These are phyloP conservation scores for Cyphomyrus plagiostoma DNA, from an alignment of 2,113 vertebrate genomes.

Conservation along the genomic window DNA sequence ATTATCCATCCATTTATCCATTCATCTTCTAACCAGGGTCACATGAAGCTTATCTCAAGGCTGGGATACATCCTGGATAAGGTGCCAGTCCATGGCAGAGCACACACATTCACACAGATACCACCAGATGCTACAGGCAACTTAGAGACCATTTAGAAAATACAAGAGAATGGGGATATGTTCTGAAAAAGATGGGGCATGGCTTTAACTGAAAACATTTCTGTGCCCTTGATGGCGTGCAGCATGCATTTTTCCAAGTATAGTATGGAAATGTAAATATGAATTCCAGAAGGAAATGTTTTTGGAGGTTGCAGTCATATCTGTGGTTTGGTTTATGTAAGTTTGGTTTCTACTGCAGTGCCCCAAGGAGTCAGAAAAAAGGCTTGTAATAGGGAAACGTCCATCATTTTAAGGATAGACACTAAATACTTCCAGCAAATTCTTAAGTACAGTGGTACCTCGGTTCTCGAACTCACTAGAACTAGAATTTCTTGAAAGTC, in stretches of 20 bases:
- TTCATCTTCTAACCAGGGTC: not conserved
- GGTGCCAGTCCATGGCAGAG: not conserved
- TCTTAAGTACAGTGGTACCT: not conserved
- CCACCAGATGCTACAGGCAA: not conserved
- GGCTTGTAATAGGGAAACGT: not conserved
- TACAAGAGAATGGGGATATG: not conserved
- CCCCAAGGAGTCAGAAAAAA: not conserved
- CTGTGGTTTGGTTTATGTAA: not conserved
- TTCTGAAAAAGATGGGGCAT: not conserved
- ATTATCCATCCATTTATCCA: not conserved
- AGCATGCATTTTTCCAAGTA: not conserved
- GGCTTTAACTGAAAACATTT: not conserved
- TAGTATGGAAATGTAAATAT: not conserved
- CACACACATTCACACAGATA: not conserved
- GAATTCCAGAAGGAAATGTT: not conserved
- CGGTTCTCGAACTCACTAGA: no score
- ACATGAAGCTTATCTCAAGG: not conserved
- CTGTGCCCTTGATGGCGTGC: not conserved
- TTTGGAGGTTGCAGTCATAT: not conserved
- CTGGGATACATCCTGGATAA: not conserved
- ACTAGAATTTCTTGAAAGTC: no score
- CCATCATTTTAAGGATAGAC: not conserved
- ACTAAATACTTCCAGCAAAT: not conserved
- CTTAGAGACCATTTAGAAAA: not conserved
- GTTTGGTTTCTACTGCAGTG: not conserved